Conservation (phyloP, 2,797 vertebrate species). For the Craterocephalus amniculus region DNA sequence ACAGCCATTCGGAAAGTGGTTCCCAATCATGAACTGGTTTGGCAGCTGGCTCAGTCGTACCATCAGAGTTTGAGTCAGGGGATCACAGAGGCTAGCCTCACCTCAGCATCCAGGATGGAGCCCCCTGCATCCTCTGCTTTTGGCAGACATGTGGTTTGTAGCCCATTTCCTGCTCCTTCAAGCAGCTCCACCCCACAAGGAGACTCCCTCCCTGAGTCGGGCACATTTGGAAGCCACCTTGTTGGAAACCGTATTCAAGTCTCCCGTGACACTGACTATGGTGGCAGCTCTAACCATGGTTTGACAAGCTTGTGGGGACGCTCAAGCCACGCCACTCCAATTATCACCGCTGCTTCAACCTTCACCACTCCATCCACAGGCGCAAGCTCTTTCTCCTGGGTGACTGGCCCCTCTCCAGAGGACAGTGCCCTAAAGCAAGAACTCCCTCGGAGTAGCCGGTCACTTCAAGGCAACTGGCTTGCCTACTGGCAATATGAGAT, state of each 20-base stretch:
- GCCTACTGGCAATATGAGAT: slow-evolving; percentile 99
- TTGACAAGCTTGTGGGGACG: slow-evolving; percentile 78
- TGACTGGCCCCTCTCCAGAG: slow-evolving; percentile 75
- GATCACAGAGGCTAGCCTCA: slow-evolving; percentile 56
- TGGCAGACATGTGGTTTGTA: slow-evolving; percentile 50
- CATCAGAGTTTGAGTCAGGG: slow-evolving; percentile 85
- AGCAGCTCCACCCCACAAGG: slow-evolving; percentile 63
- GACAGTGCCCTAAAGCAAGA: slow-evolving; percentile 92
- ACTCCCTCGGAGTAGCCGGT: slow-evolving; percentile 89
- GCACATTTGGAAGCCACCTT: slow-evolving; percentile 94
- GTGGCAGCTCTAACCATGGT: slow-evolving; percentile 76
- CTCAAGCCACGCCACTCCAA: slow-evolving; percentile 56
- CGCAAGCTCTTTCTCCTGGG: slow-evolving; percentile 73
- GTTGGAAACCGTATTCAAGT: slow-evolving; percentile 98
- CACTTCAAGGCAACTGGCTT: slow-evolving; percentile 97
- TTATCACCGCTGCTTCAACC: slow-evolving; percentile 60
- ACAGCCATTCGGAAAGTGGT: slow-evolving; percentile 86
- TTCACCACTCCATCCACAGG: slow-evolving; percentile 63
- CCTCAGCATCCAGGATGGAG: slow-evolving; percentile 62
- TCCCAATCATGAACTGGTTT: slow-evolving; percentile 90
- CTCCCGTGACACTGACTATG: slow-evolving; percentile 80
- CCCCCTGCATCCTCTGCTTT: slow-evolving; percentile 63
- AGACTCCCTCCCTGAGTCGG: slow-evolving; percentile 83
- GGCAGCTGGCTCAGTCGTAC: slow-evolving; percentile 89
- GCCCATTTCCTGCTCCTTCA: slow-evolving; percentile 75